phyloP scores from a whole-genome alignment of 2,113 vertebrate genomes.

The Hoplias malabaricus region DNA sequence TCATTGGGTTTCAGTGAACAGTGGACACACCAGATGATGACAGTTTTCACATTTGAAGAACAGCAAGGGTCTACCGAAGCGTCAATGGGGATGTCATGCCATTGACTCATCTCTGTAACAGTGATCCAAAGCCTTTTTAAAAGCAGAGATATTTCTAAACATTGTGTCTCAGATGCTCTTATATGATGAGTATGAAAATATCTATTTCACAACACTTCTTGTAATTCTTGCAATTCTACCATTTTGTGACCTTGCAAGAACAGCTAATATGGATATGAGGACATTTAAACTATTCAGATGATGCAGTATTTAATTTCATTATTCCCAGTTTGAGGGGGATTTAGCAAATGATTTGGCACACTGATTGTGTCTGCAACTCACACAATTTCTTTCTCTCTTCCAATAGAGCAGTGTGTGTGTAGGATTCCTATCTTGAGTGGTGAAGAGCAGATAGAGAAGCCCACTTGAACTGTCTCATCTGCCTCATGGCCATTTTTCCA shows the following conservation, averaged over 20 bases:
- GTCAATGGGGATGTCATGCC: not conserved
- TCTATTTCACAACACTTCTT: conserved; percentile 11
- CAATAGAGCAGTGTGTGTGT: not conserved
- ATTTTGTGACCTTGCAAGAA: not conserved
- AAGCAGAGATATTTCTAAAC: not conserved
- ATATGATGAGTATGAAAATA: not conserved
- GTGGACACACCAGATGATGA: not conserved
- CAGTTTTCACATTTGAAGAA: not conserved
- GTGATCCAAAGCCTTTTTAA: not conserved
- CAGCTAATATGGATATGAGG: not conserved
- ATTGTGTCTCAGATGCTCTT: not conserved
- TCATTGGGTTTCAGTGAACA: not conserved
- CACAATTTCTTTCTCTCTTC: not conserved
- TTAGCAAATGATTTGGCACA: conserved; percentile 11
- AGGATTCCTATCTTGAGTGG: not conserved
- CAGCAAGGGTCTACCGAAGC: not conserved
- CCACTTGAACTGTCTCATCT: not conserved
- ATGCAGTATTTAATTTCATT: not conserved
- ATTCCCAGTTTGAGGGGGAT: not conserved
- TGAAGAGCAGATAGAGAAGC: not conserved
- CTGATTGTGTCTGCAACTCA: conserved; percentile 5
- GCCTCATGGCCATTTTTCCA: not conserved
- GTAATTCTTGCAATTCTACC: not conserved
- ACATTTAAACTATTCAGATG: not conserved
- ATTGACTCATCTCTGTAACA: not conserved